Evolutionary conservation across 1,140 invertebrate genomes (phyloP).

Genomic region (Drosophila bifasciata): DNA sequence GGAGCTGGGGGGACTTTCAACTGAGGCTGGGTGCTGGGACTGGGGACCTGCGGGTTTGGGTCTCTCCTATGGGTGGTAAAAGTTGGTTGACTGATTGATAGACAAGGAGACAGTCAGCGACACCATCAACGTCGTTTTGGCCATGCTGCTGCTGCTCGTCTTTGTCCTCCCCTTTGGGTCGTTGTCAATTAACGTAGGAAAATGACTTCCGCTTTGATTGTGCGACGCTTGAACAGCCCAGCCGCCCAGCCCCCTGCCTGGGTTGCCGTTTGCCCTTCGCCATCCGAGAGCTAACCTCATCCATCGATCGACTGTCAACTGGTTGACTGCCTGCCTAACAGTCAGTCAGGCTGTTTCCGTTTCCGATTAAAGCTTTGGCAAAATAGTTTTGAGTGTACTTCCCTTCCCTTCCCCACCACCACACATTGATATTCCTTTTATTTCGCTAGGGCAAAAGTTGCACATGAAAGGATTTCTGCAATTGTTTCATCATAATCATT

Average conservation of each 20-base stretch:
- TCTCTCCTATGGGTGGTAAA: constrained; percentile 13
- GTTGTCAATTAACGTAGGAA: constrained; percentile 83
- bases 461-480: constrained; percentile 58
- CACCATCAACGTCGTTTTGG: constrained; percentile 60
- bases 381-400: constrained; percentile 68
- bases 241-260: not conserved
- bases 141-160: constrained; percentile 22
- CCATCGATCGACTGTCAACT: constrained; percentile 73
- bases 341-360: constrained; percentile 77
- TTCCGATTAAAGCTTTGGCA: constrained; percentile 78
- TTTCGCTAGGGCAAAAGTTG: constrained; percentile 48
- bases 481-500: constrained; percentile 48
- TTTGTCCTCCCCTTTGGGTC: constrained; percentile 44
- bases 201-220: constrained; percentile 82
- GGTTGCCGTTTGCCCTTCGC: constrained; percentile 8
- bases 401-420: not conserved
- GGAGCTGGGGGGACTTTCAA: too few species aligned
- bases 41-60: too few species aligned
- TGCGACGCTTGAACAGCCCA: constrained; percentile 30
- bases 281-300: constrained; percentile 43
- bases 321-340: constrained; percentile 75
- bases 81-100: constrained; percentile 72
- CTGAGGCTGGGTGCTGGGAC: constrained; percentile 2
- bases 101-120: constrained; percentile 70
- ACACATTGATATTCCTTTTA: constrained; percentile 1